Conservation (phyloP, 2,888 invertebrate genomes). For the Dioctria linearis region DNA sequence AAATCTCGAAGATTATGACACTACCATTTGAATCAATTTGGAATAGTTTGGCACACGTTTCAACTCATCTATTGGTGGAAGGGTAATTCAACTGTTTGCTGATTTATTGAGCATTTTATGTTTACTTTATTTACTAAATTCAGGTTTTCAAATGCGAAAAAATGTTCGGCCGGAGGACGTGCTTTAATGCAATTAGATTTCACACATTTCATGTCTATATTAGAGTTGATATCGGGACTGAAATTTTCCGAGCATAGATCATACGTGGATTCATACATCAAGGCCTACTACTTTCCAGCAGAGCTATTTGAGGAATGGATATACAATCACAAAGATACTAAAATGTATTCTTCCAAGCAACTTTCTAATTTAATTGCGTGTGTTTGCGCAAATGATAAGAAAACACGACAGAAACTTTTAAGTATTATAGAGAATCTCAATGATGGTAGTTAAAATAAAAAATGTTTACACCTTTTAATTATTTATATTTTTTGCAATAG, state of each 20-base stretch:
- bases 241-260: constrained; percentile 90
- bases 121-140: constrained; percentile 59
- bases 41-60: constrained; percentile 89
- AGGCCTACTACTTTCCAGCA: constrained; percentile 95
- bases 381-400: constrained; percentile 90
- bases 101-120: constrained; percentile 14
- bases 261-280: constrained; percentile 95
- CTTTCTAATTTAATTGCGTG: constrained; percentile 86
- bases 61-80: constrained; percentile 92
- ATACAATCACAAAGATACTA: constrained; percentile 85
- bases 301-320: constrained; percentile 92
- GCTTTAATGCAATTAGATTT: constrained; percentile 99
- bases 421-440: constrained; percentile 77
- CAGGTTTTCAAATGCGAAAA: constrained; percentile 88
- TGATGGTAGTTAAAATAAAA: constrained; percentile 60
- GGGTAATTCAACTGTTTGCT: constrained; percentile 73
- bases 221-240: constrained; percentile 87
- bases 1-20: constrained; percentile 79
- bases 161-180: constrained; percentile 96
- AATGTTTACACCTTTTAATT: not conserved
- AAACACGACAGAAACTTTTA: constrained; percentile 84
- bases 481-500: not conserved
- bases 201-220: constrained; percentile 91
- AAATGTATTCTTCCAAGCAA: constrained; percentile 92
- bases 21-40: constrained; percentile 84